A percentile compares a stretch with the other conserved stretches of the same genome.
phyloP scores from a whole-genome alignment of 2,888 invertebrate genomes.

The Amorpha juglandis region DNA sequence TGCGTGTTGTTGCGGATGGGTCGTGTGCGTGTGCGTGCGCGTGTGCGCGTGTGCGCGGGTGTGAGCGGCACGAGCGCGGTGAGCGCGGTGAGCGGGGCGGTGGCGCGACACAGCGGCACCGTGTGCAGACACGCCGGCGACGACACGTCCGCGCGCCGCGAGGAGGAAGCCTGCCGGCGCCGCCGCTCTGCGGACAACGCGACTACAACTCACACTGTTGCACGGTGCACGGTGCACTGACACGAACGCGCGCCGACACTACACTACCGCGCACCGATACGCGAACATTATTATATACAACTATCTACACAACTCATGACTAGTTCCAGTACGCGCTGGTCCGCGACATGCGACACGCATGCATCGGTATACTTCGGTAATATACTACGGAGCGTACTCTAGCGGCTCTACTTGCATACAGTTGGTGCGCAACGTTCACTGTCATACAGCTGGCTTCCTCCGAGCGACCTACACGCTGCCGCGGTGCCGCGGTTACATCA shows the following conservation, averaged over 20 bases:
- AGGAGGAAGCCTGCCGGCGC: slow-evolving; percentile 61
- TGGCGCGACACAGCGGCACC: slow-evolving; percentile 51
- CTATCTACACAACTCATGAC: not conserved
- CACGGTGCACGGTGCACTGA: too few relatives aligned
- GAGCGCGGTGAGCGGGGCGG: slow-evolving; percentile 53
- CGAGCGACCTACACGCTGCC: slow-evolving; percentile 35
- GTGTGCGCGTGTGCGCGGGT: slow-evolving; percentile 50
- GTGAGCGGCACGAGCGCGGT: slow-evolving; percentile 43
- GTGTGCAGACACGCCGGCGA: slow-evolving; percentile 81
- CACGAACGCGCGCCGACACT: not conserved
- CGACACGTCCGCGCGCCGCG: slow-evolving; percentile 83
- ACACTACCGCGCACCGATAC: not conserved
- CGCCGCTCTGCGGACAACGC: slow-evolving; percentile 48
- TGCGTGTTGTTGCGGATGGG: slow-evolving; percentile 52
- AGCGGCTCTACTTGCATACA: slow-evolving; percentile 29
- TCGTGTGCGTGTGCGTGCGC: slow-evolving; percentile 44
- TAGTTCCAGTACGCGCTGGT: not conserved
- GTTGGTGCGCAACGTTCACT: slow-evolving; percentile 28
- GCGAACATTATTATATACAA: not conserved
- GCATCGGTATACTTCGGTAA: too few relatives aligned
- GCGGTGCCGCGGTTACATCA: not conserved
- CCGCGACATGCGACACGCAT: slow-evolving; percentile 18
- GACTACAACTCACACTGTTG: slow-evolving; percentile 9
- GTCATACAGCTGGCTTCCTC: slow-evolving; percentile 48
- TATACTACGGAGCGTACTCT: slow-evolving; percentile 24